Evolutionary conservation across 2,888 invertebrate species (phyloP).

Genomic region (Microchrysa polita): DNA sequence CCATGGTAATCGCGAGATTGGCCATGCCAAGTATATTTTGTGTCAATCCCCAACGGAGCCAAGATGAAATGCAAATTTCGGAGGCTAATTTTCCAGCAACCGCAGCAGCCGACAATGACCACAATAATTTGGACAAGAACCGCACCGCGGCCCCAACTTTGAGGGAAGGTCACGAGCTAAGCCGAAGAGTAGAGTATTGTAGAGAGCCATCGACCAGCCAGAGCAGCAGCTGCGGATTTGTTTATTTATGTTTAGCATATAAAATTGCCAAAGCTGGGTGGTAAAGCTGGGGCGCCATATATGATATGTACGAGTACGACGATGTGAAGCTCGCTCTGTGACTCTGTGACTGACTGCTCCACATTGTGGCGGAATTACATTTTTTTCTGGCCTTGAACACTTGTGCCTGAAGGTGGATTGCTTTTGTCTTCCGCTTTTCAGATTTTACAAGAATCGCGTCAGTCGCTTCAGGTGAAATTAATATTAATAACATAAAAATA

Average conservation of each 20-base stretch:
- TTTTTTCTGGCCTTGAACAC: not conserved
- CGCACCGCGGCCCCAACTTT: constrained; percentile 9
- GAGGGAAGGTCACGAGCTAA: constrained; percentile 27
- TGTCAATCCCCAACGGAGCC: too few species aligned
- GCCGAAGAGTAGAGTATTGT: too few species aligned
- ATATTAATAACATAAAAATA: too few species aligned
- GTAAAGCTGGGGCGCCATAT: too few species aligned
- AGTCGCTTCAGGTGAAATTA: not conserved
- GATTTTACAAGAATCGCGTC: not conserved
- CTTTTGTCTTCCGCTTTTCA: constrained; percentile 28
- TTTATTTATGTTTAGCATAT: too few species aligned
- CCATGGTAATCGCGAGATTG: too few species aligned
- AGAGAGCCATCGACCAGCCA: too few species aligned
- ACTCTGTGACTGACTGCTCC: not conserved
- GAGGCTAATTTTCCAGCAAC: constrained; percentile 10
- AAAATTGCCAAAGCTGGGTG: too few species aligned
- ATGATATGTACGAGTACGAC: too few species aligned
- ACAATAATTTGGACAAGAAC: not conserved
- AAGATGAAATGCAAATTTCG: constrained; percentile 17
- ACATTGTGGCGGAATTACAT: not conserved
- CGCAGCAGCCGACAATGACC: constrained; percentile 33
- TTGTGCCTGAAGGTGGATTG: constrained; percentile 11
- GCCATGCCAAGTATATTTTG: too few species aligned
- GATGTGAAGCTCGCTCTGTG: too few species aligned
- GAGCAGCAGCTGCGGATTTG: too few species aligned